These are phyloP conservation scores for Prosopocoilus inquinatus DNA, from an alignment of 2,888 invertebrate genomes.

Conservation along the genomic window DNA sequence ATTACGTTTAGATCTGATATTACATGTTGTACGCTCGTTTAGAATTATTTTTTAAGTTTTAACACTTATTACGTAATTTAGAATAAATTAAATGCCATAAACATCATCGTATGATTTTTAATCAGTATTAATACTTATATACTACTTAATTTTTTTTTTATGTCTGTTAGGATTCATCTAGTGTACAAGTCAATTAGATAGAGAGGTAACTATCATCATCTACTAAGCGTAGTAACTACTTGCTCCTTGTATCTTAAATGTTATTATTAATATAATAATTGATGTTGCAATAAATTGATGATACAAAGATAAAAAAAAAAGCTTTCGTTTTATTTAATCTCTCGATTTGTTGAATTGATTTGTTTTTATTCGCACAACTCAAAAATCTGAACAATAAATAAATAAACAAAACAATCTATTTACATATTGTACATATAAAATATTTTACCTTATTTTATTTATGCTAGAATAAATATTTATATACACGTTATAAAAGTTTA, in stretches of 20 bases:
- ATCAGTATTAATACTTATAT: conserved; percentile 15
- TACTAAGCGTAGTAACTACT: neutral
- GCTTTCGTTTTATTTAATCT: too few relatives aligned
- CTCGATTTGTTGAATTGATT: too few relatives aligned
- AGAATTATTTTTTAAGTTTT: too few relatives aligned
- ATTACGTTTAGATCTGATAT: too few relatives aligned
- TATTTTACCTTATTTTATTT: neutral
- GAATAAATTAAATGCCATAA: conserved; percentile 16
- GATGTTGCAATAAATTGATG: conserved; percentile 5
- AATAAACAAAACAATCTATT: neutral
- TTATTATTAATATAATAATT: neutral
- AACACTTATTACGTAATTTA: neutral
- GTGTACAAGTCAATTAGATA: neutral
- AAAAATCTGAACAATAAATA: neutral
- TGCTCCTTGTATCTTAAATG: neutral
- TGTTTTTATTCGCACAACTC: neutral
- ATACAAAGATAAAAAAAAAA: conserved; percentile 3
- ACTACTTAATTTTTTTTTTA: conserved; percentile 14
- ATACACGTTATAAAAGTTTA: neutral
- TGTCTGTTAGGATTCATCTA: conserved; percentile 1
- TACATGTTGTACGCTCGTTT: too few relatives aligned
- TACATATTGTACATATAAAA: neutral
- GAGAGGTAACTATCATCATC: neutral
- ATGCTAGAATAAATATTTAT: neutral
- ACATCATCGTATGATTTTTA: conserved; percentile 12